Conservation (phyloP, 1,140 invertebrate species). For the Stegodyphus mimosarum region DNA sequence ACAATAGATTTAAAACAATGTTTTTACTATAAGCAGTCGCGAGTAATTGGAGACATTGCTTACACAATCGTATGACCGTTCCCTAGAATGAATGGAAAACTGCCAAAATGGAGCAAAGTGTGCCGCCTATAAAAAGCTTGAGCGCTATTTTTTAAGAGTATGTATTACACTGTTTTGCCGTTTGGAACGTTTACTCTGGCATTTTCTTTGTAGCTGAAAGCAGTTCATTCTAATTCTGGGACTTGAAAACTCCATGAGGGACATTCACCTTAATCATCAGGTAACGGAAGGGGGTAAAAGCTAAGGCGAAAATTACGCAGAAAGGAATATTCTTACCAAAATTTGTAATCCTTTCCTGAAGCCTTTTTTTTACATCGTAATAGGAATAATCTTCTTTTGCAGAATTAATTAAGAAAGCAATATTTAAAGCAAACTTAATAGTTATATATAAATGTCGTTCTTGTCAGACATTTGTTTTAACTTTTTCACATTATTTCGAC, state of each 20-base stretch:
- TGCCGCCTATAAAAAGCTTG: conserved; percentile 59
- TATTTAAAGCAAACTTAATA: too few species aligned
- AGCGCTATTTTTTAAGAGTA: conserved; percentile 54
- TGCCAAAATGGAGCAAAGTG: conserved; percentile 49
- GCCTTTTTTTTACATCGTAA: too few species aligned
- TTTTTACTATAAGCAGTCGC: conserved; percentile 16
- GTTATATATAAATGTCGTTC: too few species aligned
- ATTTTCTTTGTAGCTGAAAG: conserved; percentile 39
- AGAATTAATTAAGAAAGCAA: too few species aligned
- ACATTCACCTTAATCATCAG: too few species aligned
- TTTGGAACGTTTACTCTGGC: conserved; percentile 25
- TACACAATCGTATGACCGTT: conserved; percentile 40
- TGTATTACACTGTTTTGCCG: conserved; percentile 57
- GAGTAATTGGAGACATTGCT: conserved; percentile 22
- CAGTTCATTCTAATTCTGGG: conserved; percentile 36
- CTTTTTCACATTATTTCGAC: too few species aligned
- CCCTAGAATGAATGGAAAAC: conserved; percentile 14
- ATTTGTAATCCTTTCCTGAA: too few species aligned
- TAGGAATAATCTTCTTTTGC: too few species aligned
- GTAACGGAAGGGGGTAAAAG: too few species aligned
- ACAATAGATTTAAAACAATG: conserved; percentile 32
- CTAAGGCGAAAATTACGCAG: too few species aligned
- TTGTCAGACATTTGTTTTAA: too few species aligned
- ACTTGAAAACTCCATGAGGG: background rate
- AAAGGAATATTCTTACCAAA: too few species aligned